A percentile compares a stretch with the other conserved stretches of the same genome.
phyloP scores from a whole-genome alignment of 2,113 vertebrate species.

The Scartelaos histophorus region DNA sequence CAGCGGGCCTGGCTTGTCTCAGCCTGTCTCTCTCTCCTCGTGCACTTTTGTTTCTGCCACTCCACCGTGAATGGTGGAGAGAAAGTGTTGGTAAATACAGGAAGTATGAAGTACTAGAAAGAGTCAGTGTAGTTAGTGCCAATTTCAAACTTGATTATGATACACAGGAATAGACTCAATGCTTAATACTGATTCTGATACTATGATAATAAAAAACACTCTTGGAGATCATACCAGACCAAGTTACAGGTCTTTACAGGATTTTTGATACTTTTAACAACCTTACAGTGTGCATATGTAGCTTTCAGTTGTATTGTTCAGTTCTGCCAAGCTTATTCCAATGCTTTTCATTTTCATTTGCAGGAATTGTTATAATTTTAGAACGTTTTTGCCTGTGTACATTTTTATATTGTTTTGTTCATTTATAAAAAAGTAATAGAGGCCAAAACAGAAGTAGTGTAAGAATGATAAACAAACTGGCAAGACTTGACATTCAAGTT shows the following conservation, averaged over 20 bases:
- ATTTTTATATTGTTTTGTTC: background rate
- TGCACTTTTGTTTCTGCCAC: slow-evolving; percentile 43
- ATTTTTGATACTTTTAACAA: too few species aligned
- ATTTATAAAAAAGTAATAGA: background rate
- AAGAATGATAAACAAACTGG: too few species aligned
- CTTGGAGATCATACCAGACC: too few species aligned
- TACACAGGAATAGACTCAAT: too few species aligned
- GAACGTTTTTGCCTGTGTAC: background rate
- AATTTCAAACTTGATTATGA: too few species aligned
- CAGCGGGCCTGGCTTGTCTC: slow-evolving; percentile 62
- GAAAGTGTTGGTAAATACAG: slow-evolving; percentile 43
- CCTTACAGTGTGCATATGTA: too few species aligned
- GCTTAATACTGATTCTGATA: too few species aligned
- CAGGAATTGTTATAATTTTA: background rate
- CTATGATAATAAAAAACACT: too few species aligned
- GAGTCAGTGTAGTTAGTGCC: background rate
- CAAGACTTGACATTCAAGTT: too few species aligned
- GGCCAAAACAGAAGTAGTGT: too few species aligned
- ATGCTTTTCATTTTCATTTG: background rate
- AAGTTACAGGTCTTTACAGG: too few species aligned
- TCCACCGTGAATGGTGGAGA: slow-evolving; percentile 36
- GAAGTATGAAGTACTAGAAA: slow-evolving; percentile 19
- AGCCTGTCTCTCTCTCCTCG: slow-evolving; percentile 48
- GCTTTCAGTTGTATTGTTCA: background rate
- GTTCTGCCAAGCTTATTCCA: background rate